Percentiles rank a stretch among this genome's conserved stretches.
phyloP scores from a whole-genome alignment of 2,797 vertebrate species.

The Clarias pachynema region DNA sequence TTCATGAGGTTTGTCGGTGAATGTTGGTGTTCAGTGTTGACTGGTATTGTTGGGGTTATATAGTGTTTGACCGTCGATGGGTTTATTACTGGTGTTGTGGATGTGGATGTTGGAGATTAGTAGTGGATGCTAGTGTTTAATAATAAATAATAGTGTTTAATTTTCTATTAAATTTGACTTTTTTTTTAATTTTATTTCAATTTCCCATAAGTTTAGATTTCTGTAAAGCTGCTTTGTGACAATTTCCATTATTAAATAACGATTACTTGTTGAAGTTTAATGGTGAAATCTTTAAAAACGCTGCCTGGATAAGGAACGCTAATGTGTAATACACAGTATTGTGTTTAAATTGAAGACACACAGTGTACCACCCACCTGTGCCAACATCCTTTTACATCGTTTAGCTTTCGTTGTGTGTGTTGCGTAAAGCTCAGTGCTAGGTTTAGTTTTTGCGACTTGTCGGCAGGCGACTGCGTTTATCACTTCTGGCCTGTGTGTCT shows the following conservation, averaged over 20 bases:
- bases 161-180: too few species aligned
- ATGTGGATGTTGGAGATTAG: background rate
- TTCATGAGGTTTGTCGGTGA: background rate
- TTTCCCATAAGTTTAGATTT: too few species aligned
- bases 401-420: background rate
- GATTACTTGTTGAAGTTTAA: too few species aligned
- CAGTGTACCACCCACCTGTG: background rate
- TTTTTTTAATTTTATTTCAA: too few species aligned
- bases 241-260: too few species aligned
- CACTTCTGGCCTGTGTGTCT: background rate
- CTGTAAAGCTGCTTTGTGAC: too few species aligned
- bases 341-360: background rate
- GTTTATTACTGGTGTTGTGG: background rate
- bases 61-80: too few species aligned
- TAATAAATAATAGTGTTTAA: background rate
- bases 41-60: background rate
- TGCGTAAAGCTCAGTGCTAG: conserved; percentile 23
- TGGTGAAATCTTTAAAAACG: too few species aligned
- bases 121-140: background rate
- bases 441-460: conserved; percentile 21
- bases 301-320: background rate
- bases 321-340: background rate
- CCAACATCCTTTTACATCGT: background rate
- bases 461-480: conserved; percentile 18
- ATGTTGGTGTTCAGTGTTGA: background rate